Conservation (phyloP, 2,113 vertebrate genomes). For the Malurus elegans region DNA sequence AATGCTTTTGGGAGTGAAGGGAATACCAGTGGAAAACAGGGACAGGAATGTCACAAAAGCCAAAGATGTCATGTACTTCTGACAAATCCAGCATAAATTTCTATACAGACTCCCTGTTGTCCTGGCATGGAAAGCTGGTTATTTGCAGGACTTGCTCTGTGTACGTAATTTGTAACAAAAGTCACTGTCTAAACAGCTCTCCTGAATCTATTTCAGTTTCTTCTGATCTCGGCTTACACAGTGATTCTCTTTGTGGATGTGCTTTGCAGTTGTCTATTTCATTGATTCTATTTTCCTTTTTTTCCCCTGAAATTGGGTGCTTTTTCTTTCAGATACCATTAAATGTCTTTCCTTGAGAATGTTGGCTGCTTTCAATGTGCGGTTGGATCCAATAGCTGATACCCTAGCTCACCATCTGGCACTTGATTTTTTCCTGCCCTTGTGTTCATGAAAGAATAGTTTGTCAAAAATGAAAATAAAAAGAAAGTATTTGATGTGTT, state of each 20-base stretch:
- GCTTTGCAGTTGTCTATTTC: neutral
- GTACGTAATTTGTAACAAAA: neutral
- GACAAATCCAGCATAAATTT: neutral
- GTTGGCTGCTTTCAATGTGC: neutral
- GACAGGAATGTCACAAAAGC: neutral
- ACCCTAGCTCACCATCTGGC: conserved; percentile 42
- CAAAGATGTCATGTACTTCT: neutral
- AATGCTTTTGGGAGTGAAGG: neutral
- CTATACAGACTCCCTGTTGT: neutral
- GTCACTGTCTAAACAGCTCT: neutral
- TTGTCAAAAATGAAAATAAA: conserved; percentile 43
- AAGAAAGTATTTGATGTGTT: conserved; percentile 14
- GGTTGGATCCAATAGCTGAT: neutral
- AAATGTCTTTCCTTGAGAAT: conserved; percentile 27
- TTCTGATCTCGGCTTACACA: neutral
- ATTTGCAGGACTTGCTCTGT: neutral
- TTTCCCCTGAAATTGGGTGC: neutral
- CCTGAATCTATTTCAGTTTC: neutral
- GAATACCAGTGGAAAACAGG: neutral
- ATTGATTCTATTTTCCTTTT: neutral
- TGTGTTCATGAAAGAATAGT: conserved; percentile 28
- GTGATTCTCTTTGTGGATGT: neutral
- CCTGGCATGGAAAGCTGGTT: neutral
- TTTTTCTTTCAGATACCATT: conserved; percentile 28
- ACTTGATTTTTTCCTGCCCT: conserved; percentile 46